These are phyloP conservation scores for Protonemura montana DNA, from an alignment of 2,888 invertebrate genomes.

Conservation along the genomic window DNA sequence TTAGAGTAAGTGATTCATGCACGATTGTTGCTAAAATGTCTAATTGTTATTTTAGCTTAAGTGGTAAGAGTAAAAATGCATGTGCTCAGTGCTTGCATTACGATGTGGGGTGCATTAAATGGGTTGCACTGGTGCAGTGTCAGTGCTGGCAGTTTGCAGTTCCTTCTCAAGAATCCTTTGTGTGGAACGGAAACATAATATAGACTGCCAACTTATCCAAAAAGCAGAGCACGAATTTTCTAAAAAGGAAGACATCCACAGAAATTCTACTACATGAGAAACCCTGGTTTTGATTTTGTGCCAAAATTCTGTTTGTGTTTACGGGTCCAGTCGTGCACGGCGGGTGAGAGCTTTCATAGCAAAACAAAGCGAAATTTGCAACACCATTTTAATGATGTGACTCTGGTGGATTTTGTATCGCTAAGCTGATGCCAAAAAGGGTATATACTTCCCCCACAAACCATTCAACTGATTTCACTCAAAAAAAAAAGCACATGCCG, in stretches of 20 bases:
- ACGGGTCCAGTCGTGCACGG: neutral
- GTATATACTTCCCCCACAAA: neutral
- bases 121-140: no score
- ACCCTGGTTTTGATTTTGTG: neutral
- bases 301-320: slow-evolving; percentile 20
- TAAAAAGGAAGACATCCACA: slow-evolving; percentile 25
- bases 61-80: no score
- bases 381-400: neutral
- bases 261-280: slow-evolving; percentile 26
- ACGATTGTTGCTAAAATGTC: no score
- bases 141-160: no score
- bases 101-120: no score
- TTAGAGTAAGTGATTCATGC: no score
- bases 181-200: neutral
- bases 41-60: no score
- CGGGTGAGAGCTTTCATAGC: neutral
- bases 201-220: slow-evolving; percentile 33
- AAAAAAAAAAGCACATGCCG: neutral
- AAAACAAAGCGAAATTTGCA: neutral
- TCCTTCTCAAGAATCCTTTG: neutral
- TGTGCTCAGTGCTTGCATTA: no score
- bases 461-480: neutral
- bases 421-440: no score
- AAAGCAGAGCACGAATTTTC: slow-evolving; percentile 23
- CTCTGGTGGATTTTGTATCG: neutral